phyloP scores from a whole-genome alignment of 1,140 invertebrate genomes.

The Kradibia gibbosae region DNA sequence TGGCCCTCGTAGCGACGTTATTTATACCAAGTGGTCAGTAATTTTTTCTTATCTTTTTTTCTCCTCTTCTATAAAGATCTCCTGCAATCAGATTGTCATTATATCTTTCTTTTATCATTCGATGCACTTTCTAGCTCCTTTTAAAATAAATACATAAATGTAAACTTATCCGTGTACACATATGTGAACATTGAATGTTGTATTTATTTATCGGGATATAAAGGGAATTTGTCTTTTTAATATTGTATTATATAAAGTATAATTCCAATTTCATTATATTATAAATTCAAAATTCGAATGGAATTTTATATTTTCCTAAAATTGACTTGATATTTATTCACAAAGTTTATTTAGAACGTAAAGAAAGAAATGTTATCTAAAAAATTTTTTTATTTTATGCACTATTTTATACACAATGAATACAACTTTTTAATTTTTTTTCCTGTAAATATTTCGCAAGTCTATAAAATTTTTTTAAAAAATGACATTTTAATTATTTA shows the following conservation, averaged over 20 bases:
- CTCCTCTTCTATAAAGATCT: neutral
- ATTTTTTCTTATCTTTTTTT: conserved; percentile 27
- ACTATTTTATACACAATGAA: neutral
- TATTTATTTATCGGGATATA: conserved; percentile 26
- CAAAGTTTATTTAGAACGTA: too few species aligned
- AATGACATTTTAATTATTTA: too few species aligned
- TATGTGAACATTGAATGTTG: neutral
- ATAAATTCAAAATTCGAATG: too few species aligned
- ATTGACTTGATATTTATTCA: too few species aligned
- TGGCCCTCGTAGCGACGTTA: conserved; percentile 75
- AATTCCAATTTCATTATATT: too few species aligned
- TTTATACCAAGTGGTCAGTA: conserved; percentile 75
- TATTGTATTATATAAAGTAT: neutral
- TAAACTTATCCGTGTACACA: neutral
- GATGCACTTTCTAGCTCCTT: conserved; percentile 13
- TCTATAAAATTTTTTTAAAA: neutral
- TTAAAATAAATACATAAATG: conserved; percentile 18
- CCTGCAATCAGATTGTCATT: conserved; percentile 5
- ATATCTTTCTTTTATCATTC: neutral
- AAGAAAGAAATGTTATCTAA: neutral
- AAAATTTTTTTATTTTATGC: neutral
- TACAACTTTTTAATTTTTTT: too few species aligned
- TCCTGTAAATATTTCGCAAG: too few species aligned
- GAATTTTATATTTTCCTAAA: too few species aligned
- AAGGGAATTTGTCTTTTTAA: conserved; percentile 16